phyloP scores from a whole-genome alignment of 2,888 invertebrate species.

The Caprella mutica region DNA sequence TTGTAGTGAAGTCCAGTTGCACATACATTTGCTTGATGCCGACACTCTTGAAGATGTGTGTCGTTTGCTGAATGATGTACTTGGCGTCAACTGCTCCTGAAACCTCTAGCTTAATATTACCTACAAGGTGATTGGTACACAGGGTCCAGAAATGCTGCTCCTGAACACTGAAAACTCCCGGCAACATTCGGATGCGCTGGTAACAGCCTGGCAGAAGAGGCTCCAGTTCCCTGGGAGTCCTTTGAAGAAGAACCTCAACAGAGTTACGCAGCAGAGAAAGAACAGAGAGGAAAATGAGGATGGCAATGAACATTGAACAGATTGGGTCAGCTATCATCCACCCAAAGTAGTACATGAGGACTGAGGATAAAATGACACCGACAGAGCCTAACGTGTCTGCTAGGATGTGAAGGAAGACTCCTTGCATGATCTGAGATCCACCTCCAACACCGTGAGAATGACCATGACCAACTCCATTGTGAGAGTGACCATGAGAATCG shows the following conservation, averaged over 20 bases:
- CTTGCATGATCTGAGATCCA: slow-evolving; percentile 84
- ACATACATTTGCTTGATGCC: slow-evolving; percentile 85
- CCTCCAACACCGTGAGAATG: slow-evolving; percentile 38
- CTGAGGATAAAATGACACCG: slow-evolving; percentile 88
- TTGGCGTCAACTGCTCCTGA: slow-evolving; percentile 80
- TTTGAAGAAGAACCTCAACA: slow-evolving; percentile 80
- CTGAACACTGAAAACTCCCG: slow-evolving; percentile 84
- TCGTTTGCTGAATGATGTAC: slow-evolving; percentile 82
- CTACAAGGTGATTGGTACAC: slow-evolving; percentile 84
- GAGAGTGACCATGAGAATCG: slow-evolving; percentile 34
- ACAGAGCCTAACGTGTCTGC: slow-evolving; percentile 94
- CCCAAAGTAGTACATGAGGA: slow-evolving; percentile 86
- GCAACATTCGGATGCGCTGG: slow-evolving; percentile 72
- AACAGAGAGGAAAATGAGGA: slow-evolving; percentile 79
- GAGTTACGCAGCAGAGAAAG: slow-evolving; percentile 51
- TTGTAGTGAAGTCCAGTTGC: slow-evolving; percentile 56
- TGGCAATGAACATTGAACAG: slow-evolving; percentile 91
- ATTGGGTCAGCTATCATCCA: slow-evolving; percentile 99
- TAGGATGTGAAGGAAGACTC: slow-evolving; percentile 89
- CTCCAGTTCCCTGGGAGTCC: slow-evolving; percentile 75
- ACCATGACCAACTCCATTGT: slow-evolving; percentile 8
- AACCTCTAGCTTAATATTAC: slow-evolving; percentile 90
- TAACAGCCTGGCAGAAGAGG: slow-evolving; percentile 73
- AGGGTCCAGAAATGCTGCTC: slow-evolving; percentile 98
- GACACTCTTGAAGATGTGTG: slow-evolving; percentile 84